phyloP scores from a whole-genome alignment of 1,140 invertebrate species.

The Bombus impatiens region DNA sequence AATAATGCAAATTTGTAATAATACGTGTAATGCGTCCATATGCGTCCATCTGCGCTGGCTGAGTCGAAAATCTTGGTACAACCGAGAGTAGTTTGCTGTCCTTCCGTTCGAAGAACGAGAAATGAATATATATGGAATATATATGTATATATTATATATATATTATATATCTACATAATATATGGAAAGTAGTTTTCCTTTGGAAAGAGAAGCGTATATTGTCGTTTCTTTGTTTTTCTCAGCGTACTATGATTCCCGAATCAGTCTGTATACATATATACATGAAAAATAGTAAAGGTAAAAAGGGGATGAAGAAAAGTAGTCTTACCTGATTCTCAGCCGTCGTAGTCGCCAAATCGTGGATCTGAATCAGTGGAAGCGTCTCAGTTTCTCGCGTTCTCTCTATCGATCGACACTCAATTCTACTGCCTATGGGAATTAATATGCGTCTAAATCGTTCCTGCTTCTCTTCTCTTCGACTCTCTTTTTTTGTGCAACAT shows the following conservation, averaged over 20 bases:
- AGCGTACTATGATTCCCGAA: background rate
- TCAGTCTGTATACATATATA: constrained; percentile 4
- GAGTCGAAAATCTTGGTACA: background rate
- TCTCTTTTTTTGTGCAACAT: constrained; percentile 3
- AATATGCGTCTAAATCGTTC: constrained; percentile 70
- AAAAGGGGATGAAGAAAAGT: constrained; percentile 24
- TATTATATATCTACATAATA: background rate
- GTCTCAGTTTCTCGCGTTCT: constrained; percentile 50
- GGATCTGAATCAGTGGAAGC: constrained; percentile 37
- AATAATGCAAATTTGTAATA: constrained; percentile 22
- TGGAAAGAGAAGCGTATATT: constrained; percentile 8
- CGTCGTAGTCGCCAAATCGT: constrained; percentile 22
- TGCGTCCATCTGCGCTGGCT: background rate
- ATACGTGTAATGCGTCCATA: constrained; percentile 5
- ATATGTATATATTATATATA: background rate
- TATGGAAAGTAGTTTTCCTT: background rate
- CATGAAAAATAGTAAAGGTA: constrained; percentile 3
- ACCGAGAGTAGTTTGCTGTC: background rate
- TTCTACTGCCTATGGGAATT: constrained; percentile 69
- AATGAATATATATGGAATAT: background rate
- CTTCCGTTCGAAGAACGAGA: background rate
- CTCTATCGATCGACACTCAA: constrained; percentile 69
- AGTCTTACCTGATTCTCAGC: constrained; percentile 62
- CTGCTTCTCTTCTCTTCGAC: constrained; percentile 41
- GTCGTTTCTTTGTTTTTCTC: background rate